Base-by-base conservation (phyloP, 2,888 invertebrate genomes). In the Hypercompe scribonia region DNA sequence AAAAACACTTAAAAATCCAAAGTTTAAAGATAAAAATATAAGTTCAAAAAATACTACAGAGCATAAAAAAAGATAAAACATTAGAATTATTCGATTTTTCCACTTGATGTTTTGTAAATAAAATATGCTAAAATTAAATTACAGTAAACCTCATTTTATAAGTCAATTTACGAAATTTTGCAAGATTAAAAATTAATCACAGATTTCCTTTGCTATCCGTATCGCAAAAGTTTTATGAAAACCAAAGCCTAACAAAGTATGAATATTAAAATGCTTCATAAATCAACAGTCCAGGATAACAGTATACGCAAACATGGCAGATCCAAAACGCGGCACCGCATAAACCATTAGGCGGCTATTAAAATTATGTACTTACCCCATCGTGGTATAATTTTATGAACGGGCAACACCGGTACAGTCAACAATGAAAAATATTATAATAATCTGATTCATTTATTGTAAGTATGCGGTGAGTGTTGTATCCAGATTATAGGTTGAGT, bases 361-460 rank as follows among this genome's bases (percentile, higher is more conserved):
- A 79, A 87, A 86, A 84, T 84, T 84, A 84, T 82, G 79, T 78
- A 69, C 70, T 80, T 81, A 80, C n/a, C n/a, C 83, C 83, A 82
- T 84, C 84, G 83, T 78, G 78, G 81, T 81, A 80, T 86, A 89
- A 87, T 88, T 87, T 87, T 83, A 86, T 79, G 84, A 79, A 75
- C 83, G 70, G 87, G 82, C 85, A 86, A 88, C 87, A 88, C 86
- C 88, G 87, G 84, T 88, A 84, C 84, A 86, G 87, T 86, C 86
- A 83, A 88, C 88, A 87, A 86, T 82, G 86, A 89, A 90, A 90
- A 89, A 90, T 87, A n/a, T n/a, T n/a, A n/a, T n/a, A 88, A 86
- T 86, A 90, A 89, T 88, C 87, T 87, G 91, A 93, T 92, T 91
- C 91, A 91, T 92, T 88, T 92, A 91, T 92, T 88, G 84, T 87